Base-by-base conservation (phyloP, 2,797 vertebrate genomes). In the Chromis chromis region DNA sequence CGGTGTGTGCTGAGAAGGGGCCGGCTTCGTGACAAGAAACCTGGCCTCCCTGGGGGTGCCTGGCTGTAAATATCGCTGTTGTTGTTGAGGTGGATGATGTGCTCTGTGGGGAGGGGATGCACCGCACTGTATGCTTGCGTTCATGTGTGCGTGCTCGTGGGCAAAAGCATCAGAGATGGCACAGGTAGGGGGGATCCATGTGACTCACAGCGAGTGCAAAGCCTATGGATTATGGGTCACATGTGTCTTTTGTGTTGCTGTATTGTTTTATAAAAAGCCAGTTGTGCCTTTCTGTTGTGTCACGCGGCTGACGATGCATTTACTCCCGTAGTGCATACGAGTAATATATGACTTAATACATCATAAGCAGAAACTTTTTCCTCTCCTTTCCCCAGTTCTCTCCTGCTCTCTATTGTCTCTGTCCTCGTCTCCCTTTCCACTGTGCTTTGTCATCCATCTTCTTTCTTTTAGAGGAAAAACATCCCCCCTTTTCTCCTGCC, bases 41-140 rank as follows among this genome's bases (percentile, higher is more conserved):
- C 74, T 9, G 55, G 79, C 83, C 82, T 68, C 83, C 70, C 44
- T 2, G 64, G 64, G 44, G 64, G 44, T n/a, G 27, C 2, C 21
- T 42, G 83, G 87, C 86, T 86, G 88, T 86, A 91, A 90, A 90
- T 90, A 86, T 86, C 54, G 4, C 58, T 74, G 81, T 74, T 86
- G 82, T 80, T 87, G 80, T 74, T 73, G 67, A 88, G 78, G 80
- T 82, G 79, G 74, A 78, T 79, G 83, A 83, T 84, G 75, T 57
- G 78, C 83, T 81, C 76, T 61, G 76, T 48, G 61, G 86, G 81
- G 76, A 85, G 66, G 52, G 72, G 75, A 84, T 70, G 60, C 76
- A 64, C 72, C 58, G 54, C 27, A 69, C 55, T 61, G 19, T 22
- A 16, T 7, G 42, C 74, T 54, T 60, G 50, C 64, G 61, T 31